phyloP scores from a whole-genome alignment of 1,140 invertebrate species.

The Pachyrhynchus sulphureomaculatus region DNA sequence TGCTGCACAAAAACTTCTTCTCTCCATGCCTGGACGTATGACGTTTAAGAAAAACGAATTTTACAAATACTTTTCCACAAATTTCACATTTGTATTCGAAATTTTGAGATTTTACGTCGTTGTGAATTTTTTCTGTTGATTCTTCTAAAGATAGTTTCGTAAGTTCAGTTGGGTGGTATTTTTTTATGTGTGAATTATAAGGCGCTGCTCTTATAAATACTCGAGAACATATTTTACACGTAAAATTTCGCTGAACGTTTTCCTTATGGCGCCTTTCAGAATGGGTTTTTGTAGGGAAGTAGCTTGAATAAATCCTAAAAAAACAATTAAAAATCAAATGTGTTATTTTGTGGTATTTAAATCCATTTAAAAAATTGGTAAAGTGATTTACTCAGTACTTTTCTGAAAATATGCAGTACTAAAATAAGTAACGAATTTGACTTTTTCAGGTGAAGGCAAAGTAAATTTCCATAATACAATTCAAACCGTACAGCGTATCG shows the following conservation, averaged over 20 bases:
- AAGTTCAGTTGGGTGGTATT: conserved; percentile 16
- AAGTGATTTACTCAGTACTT: too few relatives aligned
- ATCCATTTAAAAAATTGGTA: too few relatives aligned
- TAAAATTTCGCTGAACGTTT: conserved; percentile 4
- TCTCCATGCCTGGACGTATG: conserved; percentile 40
- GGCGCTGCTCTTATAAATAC: conserved; percentile 22
- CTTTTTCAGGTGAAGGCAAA: too few relatives aligned
- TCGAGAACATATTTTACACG: conserved; percentile 32
- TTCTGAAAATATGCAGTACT: too few relatives aligned
- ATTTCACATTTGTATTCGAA: conserved; percentile 20
- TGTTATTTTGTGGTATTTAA: too few relatives aligned
- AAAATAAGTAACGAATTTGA: too few relatives aligned
- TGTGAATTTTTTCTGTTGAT: neutral
- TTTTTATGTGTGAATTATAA: conserved; percentile 20
- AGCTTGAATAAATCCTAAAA: conserved; percentile 49
- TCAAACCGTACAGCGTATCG: too few relatives aligned
- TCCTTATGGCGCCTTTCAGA: conserved; percentile 46
- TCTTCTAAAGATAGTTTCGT: neutral
- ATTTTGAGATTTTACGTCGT: too few relatives aligned
- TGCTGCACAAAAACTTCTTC: conserved; percentile 42
- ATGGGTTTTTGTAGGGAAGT: conserved; percentile 55
- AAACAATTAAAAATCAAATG: too few relatives aligned
- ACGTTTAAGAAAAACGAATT: conserved; percentile 18
- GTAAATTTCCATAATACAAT: too few relatives aligned
- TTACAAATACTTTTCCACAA: conserved; percentile 26